Conservation (phyloP, 2,888 invertebrate genomes). For the Parnassius apollo region DNA sequence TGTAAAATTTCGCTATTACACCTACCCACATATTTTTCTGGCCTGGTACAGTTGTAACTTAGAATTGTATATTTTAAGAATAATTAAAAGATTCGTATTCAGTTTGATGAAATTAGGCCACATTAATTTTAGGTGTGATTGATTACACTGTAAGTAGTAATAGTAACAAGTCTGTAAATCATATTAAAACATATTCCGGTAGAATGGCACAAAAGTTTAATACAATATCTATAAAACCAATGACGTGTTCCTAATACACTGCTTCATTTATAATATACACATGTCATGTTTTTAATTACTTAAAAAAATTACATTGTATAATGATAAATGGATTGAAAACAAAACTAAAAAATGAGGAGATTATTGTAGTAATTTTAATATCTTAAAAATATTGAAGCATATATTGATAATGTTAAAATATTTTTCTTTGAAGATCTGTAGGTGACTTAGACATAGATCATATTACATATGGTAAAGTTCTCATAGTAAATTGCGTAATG, state of each 20-base stretch:
- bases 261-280: neutral
- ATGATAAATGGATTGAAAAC: neutral
- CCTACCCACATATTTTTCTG: neutral
- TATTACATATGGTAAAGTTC: neutral
- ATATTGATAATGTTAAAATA: conserved; percentile 1
- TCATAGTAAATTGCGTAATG: neutral
- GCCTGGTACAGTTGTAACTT: neutral
- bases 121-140: neutral
- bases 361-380: conserved; percentile 13
- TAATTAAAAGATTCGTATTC: neutral
- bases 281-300: neutral
- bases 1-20: conserved; percentile 14
- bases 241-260: conserved; percentile 17
- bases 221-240: neutral
- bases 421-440: neutral
- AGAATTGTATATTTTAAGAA: neutral
- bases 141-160: conserved; percentile 6
- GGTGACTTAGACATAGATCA: conserved; percentile 5
- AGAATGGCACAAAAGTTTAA: neutral
- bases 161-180: conserved; percentile 12
- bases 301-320: conserved; percentile 17
- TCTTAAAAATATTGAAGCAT: neutral
- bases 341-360: neutral
- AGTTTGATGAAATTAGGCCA: neutral
- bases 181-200: neutral